Base-by-base conservation (phyloP, 2,113 vertebrate species). In the Genyomyrus donnyi region DNA sequence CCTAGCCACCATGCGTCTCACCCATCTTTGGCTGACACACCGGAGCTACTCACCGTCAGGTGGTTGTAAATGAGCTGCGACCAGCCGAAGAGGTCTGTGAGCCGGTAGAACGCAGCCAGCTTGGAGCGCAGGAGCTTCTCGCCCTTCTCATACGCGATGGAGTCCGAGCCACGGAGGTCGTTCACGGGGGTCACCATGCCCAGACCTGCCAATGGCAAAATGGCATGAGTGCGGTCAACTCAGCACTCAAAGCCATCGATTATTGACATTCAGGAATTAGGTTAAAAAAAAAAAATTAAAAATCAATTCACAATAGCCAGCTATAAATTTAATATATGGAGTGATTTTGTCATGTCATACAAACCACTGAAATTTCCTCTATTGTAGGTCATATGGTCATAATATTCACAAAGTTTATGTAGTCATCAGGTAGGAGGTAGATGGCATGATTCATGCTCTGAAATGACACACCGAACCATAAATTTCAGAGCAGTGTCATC, bases 51-150 rank as follows among this genome's bases (percentile, higher is more conserved):
- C 96, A 99, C 98, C 70, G 98, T 98, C 94, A 99, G 96, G 90
- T 99, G 98, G 95, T 99, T 99, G 95, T 99, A 99, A 95, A 99
- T 99, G 86, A 99, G 97, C 94, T 99, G 97, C 50, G 98, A 98
- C 98, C 98, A 99, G 90, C 98, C 97, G 46, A 99, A 98, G 92
- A 99, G 96, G 93, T 99, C 98, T 0, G 97, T 96, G 56, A 99
- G 95, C 24, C 98, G 96, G 92, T 99, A 98, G 91, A 99, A 97
- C 0, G 98, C 98, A 0, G 98, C 98, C 91, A 99, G 92, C 92
- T 98, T 99, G 95, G 98, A 99, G 85, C 98, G 96, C 62, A 98
- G 92, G 53, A 98, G 92, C 91, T 99, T 99, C 96, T 99, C 98
- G 21, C 98, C 98, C 92, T 99, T 99, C 91, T 99, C 98, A 19